Base-by-base conservation (phyloP, 2,113 vertebrate species). In the Glaucidium brasilianum region DNA sequence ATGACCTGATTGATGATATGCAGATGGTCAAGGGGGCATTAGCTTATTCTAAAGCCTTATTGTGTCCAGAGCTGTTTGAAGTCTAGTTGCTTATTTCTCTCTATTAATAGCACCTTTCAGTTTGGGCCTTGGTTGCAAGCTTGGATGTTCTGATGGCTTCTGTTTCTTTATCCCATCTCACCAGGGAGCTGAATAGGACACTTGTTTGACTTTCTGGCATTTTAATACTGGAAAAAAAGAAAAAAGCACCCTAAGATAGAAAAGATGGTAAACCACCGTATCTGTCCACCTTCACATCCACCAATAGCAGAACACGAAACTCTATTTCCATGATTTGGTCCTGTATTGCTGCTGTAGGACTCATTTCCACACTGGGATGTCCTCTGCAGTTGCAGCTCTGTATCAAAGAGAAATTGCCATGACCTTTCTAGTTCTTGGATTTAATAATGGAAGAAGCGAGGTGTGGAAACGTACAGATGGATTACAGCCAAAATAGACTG, bases 51-150 rank as follows among this genome's bases (percentile, higher is more conserved):
- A 43, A 97, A 91, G 94, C 88, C 56, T 95, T 94, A 96, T 95
- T 97, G 97, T 97, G 73, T 80, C 92, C 85, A 62, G 88, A 72
- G 64, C 76, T 95, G 85, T 96, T 97, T 96, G 97, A 97, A 95
- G 97, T 97, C 74, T 89, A 27, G n/a, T 85, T 97, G 87, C 86
- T 97, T 97, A 79, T 96, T 96, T 96, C 91, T 92, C 94, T 83
- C 85, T 96, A 52, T 97, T 96, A 97, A 97, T 96, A 95, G 91
- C 87, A 97, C 92, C 91, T 97, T 95, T 97, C 74, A 96, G 74
- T 92, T 76, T 91, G 91, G 94, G 59, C 37, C 86, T 91, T 80
- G 71, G n/a, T 91, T 91, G 71, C 45, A 67, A 59, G 45, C 95
- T 82, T 88, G 92, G 74, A 90, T 85, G 73, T 95, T 92, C 95